These are phyloP conservation scores for Caenorhabditis afra DNA, from an alignment of 2,888 invertebrate genomes.

Conservation along the genomic window DNA sequence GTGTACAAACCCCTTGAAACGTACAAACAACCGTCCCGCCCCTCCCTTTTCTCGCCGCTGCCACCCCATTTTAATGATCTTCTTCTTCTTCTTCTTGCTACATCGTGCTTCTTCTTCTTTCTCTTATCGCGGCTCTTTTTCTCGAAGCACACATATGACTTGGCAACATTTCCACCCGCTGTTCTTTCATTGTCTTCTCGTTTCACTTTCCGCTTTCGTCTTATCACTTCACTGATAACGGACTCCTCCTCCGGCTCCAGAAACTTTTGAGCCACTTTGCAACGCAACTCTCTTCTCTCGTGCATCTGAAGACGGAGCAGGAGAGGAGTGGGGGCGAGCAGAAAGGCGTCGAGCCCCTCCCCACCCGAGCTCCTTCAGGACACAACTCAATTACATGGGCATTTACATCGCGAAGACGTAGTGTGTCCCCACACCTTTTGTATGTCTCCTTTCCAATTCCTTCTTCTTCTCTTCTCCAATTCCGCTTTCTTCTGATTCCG, in stretches of 20 bases:
- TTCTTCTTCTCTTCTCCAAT: constrained; percentile 1
- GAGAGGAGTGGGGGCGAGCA: neutral
- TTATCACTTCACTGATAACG: constrained; percentile 38
- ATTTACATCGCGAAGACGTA: constrained; percentile 35
- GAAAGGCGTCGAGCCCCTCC: constrained; percentile 4
- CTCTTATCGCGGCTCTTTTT: constrained; percentile 5
- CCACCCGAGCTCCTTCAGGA: constrained; percentile 19
- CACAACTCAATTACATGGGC: constrained; percentile 53
- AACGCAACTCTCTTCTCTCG: constrained; percentile 19
- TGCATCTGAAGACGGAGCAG: neutral
- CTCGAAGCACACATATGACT: constrained; percentile 27
- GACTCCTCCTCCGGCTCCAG: constrained; percentile 30
- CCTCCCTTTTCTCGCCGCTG: constrained; percentile 3
- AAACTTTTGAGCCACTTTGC: constrained; percentile 24
- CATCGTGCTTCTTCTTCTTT: constrained; percentile 23
- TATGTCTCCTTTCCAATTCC: constrained; percentile 5
- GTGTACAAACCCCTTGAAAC: constrained; percentile 10
- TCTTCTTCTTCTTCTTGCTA: constrained; percentile 24
- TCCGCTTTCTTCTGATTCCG: constrained; percentile 7
- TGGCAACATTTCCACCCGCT: constrained; percentile 36
- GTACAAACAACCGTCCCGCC: neutral
- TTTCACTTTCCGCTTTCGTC: constrained; percentile 54
- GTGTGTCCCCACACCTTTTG: constrained; percentile 32
- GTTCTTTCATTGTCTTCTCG: constrained; percentile 50
- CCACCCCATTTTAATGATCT: constrained; percentile 46